Base-by-base conservation (phyloP, 2,888 invertebrate genomes). In the Xestia sexstrigata region DNA sequence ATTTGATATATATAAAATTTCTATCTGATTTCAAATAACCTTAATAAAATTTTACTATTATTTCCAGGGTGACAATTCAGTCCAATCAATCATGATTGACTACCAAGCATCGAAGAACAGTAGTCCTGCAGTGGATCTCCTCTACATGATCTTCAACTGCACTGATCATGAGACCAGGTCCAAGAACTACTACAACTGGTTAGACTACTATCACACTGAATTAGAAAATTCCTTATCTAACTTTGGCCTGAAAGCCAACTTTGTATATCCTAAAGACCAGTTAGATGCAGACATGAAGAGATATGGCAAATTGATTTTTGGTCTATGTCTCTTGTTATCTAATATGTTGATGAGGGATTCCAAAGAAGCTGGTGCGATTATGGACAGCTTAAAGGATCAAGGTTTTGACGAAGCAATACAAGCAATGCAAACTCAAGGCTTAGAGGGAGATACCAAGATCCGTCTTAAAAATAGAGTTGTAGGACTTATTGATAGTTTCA, bases 71-170 rank as follows among this genome's bases (percentile, higher is more conserved):
- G 87, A 84, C 3, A 74, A 70, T 7, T 76, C 84, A 1, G 76
- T 85, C 0, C 85, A 90, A 26, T 90, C 89, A n/a, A 78, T 92
- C 0, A 85, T 93, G 79, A 90, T 93, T 47, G 93, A 93, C 82
- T 93, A 93, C 70, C 93, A 93, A 77, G 1, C 88, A 20, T 87
- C 90, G 0, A 89, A 70, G 15, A 86, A 85, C 58, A 81, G 77
- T 3, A 91, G 80, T 55, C 93, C 93, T 6, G 91, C 80, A 0
- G 68, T 76, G 3, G 93, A 93, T 45, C 26, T 93, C 0, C 84
- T 91, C 17, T 93, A 91, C 83, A 86, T 82, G 79, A 88, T 87
- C 26, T 87, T 87, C 47, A 92, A 89, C 76, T 91, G 92, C 58
- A 92, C 92, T 0, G 89, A 92, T 62, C 82, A 93, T 39, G 87